A percentile compares a stretch with the other conserved stretches of the same genome.
Evolutionary conservation across 1,140 invertebrate species (phyloP).

Genomic region (Drosophila quadrilineata): DNA sequence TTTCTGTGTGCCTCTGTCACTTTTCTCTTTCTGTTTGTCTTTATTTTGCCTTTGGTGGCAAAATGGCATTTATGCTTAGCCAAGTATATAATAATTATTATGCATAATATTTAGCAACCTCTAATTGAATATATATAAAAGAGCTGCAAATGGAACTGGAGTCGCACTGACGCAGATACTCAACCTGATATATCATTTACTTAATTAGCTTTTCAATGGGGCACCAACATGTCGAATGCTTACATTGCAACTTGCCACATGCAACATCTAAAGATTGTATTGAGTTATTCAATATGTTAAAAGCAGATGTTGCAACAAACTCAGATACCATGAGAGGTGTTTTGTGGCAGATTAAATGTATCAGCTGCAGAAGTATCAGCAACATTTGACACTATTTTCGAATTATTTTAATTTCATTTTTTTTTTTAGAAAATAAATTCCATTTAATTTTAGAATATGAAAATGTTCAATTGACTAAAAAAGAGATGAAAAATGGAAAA

Average conservation of each 20-base stretch:
- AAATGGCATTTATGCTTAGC: conserved; percentile 60
- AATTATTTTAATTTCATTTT: neutral
- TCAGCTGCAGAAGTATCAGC: no score
- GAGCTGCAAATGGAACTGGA: neutral
- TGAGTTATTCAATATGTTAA: no score
- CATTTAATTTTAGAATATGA: neutral
- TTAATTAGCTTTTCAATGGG: conserved; percentile 52
- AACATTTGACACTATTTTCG: no score
- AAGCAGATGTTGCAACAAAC: no score
- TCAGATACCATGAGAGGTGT: no score
- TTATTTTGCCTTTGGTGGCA: conserved; percentile 14
- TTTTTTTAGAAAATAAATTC: neutral
- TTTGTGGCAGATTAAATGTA: no score
- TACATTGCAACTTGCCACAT: no score
- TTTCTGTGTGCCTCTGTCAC: neutral
- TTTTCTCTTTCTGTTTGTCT: conserved; percentile 5
- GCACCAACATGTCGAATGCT: neutral
- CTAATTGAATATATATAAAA: conserved; percentile 63
- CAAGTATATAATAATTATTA: conserved; percentile 51
- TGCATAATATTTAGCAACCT: conserved; percentile 67
- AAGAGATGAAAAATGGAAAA: neutral
- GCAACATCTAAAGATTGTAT: no score
- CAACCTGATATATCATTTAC: conserved; percentile 46
- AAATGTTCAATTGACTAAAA: neutral
- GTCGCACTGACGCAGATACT: no score